phyloP scores from a whole-genome alignment of 2,797 vertebrate genomes.

The Echiichthys vipera region DNA sequence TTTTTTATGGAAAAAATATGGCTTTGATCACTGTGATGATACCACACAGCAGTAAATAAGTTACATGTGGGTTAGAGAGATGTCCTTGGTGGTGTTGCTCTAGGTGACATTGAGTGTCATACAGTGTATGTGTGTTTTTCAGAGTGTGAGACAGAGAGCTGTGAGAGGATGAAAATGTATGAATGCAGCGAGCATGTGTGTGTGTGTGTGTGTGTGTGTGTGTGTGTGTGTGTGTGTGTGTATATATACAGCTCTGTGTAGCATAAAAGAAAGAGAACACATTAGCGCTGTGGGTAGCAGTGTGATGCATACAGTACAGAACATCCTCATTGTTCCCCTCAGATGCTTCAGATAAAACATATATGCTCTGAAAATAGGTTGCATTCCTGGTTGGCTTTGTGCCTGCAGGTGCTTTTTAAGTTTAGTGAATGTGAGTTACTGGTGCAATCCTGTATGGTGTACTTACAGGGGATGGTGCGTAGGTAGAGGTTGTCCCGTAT shows the following conservation, averaged over 20 bases:
- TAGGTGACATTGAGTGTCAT: conserved; percentile 64
- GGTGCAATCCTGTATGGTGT: not conserved
- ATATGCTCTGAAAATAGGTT: conserved; percentile 32
- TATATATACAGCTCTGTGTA: not conserved
- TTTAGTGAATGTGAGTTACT: not conserved
- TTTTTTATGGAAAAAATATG: conserved; percentile 63
- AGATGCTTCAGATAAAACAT: conserved; percentile 42
- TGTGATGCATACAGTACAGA: not conserved
- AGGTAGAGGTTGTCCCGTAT: conserved; percentile 99
- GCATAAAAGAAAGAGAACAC: conserved; percentile 1
- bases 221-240: not conserved
- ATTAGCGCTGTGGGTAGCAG: conserved; percentile 28
- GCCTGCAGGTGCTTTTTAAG: not conserved
- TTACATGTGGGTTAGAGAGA: conserved; percentile 56
- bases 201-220: not conserved
- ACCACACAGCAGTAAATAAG: conserved; percentile 62
- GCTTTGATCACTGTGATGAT: conserved; percentile 71
- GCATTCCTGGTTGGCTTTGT: conserved; percentile 8
- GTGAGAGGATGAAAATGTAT: conserved; percentile 28
- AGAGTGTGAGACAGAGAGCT: conserved; percentile 23
- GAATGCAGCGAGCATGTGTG: not conserved
- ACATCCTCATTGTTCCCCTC: conserved; percentile 28
- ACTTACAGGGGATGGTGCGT: conserved; percentile 99
- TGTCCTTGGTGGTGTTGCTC: conserved; percentile 72
- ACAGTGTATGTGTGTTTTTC: conserved; percentile 35